Conservation (phyloP, 64 coral and sea anemone species). For the Exaiptasia diaphana region DNA sequence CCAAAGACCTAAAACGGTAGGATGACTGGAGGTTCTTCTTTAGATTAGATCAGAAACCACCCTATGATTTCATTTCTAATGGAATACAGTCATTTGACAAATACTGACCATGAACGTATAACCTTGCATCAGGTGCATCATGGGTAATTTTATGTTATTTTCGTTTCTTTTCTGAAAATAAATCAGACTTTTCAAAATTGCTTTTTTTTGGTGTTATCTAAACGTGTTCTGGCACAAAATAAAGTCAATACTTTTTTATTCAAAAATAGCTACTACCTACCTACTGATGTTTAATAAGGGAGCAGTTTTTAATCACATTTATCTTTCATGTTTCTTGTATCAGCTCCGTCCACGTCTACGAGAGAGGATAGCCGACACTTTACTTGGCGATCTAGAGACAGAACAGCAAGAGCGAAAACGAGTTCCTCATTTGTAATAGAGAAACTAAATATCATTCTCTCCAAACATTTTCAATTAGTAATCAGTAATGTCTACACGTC, state of each 20-base stretch:
- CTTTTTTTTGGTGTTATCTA: neutral
- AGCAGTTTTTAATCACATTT: neutral
- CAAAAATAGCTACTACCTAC: too few relatives aligned
- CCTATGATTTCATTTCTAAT: neutral
- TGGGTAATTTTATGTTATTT: neutral
- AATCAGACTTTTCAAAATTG: neutral
- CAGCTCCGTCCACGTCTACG: constrained; percentile 41
- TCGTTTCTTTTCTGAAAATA: neutral
- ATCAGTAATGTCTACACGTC: too few relatives aligned
- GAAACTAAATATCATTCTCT: too few relatives aligned
- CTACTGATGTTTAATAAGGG: neutral
- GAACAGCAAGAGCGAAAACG: neutral
- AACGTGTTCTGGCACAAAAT: neutral
- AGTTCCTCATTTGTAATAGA: constrained; percentile 4
- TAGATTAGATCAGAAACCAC: neutral
- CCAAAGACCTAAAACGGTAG: constrained; percentile 59
- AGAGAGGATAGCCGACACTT: constrained; percentile 49
- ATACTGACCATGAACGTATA: neutral
- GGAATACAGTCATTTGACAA: neutral
- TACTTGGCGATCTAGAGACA: constrained; percentile 31
- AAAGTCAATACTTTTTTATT: neutral
- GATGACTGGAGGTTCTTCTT: neutral
- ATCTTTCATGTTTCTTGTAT: neutral
- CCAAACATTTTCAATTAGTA: too few relatives aligned
- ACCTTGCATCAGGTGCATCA: neutral